Evolutionary conservation across 2,797 vertebrate genomes (phyloP).

Genomic region (Micrastur ruficollis): DNA sequence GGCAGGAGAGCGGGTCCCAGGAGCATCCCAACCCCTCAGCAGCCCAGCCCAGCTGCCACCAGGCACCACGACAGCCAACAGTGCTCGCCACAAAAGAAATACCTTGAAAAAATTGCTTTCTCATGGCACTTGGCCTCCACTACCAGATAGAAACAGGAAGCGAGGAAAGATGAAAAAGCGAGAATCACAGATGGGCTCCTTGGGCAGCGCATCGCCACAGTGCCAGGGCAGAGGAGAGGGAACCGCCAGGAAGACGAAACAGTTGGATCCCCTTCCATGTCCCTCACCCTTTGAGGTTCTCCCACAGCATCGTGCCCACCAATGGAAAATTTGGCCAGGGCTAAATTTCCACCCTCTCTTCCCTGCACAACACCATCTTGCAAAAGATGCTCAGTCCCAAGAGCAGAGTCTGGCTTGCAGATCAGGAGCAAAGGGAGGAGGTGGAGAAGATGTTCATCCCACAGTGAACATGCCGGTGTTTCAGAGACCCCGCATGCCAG

Average conservation of each 20-base stretch:
- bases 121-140: not conserved
- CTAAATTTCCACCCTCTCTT: not conserved
- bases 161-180: not conserved
- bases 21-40: not conserved
- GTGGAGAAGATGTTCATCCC: not conserved
- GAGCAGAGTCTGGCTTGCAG: not conserved
- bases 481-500: not conserved
- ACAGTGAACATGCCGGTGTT: not conserved
- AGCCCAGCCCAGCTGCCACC: not conserved
- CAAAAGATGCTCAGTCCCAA: not conserved
- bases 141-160: not conserved
- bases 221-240: not conserved
- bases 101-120: not conserved
- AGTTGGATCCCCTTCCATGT: not conserved
- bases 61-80: accelerated
- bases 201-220: accelerated
- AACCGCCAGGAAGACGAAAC: accelerated
- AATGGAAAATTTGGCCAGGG: not conserved
- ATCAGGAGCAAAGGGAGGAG: not conserved
- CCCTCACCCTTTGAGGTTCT: not conserved
- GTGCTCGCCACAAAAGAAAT: not conserved
- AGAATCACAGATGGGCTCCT: not conserved
- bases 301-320: not conserved
- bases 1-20: not conserved
- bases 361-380: not conserved